Percentiles rank a stretch among this genome's conserved stretches.
Conservation (phyloP, 2,888 invertebrate species). For the Rambutsinella grinnellia region DNA sequence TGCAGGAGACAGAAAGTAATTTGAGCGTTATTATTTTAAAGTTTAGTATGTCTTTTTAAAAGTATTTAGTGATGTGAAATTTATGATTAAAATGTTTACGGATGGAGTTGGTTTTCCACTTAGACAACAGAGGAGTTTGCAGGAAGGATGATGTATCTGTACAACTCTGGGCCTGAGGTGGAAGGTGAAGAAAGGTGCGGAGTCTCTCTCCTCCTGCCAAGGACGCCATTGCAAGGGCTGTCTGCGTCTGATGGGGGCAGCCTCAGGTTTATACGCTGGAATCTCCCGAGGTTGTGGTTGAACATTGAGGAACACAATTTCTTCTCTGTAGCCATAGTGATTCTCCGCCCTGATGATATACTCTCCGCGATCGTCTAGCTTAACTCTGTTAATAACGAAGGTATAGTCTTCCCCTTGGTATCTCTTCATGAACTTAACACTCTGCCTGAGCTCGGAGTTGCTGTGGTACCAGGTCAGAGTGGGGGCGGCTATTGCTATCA, state of each 20-base stretch:
- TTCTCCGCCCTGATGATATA: constrained; percentile 97
- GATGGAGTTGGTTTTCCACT: constrained; percentile 95
- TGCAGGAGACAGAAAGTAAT: constrained; percentile 2
- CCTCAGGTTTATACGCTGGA: constrained; percentile 78
- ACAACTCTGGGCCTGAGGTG: constrained; percentile 97
- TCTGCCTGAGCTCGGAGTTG: constrained; percentile 92
- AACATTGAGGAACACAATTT: constrained; percentile 96
- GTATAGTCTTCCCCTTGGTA: constrained; percentile 97
- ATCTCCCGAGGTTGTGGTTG: constrained; percentile 87
- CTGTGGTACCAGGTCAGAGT: constrained; percentile 97
- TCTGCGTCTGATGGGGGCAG: constrained; percentile 80
- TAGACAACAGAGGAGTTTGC: constrained; percentile 97
- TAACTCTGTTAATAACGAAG: constrained; percentile 96
- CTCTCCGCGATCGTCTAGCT: constrained; percentile 95
- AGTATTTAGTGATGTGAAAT: background rate
- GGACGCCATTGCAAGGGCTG: constrained; percentile 87
- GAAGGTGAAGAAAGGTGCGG: constrained; percentile 98
- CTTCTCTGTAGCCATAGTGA: constrained; percentile 95
- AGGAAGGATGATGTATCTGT: constrained; percentile 91
- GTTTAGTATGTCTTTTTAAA: background rate
- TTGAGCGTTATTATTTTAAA: background rate
- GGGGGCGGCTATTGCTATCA: constrained; percentile 94
- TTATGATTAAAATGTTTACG: constrained; percentile 72
- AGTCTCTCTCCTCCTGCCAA: constrained; percentile 94
- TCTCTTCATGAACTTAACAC: constrained; percentile 99